A percentile compares a stretch with the other conserved stretches of the same genome.
Conservation (phyloP, 2,888 invertebrate genomes). For the Drosophila diplacantha region DNA sequence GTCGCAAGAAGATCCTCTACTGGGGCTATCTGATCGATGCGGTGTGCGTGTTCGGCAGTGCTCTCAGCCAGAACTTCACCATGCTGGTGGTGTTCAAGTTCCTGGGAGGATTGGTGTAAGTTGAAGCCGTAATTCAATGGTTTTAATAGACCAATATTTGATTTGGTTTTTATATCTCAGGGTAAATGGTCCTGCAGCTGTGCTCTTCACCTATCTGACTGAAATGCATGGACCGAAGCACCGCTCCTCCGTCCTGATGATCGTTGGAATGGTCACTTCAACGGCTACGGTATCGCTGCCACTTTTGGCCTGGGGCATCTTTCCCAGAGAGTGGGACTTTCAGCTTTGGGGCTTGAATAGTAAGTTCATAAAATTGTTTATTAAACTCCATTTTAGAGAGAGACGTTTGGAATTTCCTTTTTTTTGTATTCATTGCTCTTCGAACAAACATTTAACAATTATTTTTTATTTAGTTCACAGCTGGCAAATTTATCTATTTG, state of each 20-base stretch:
- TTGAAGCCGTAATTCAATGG: slow-evolving; percentile 39
- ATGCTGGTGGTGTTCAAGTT: slow-evolving; percentile 85
- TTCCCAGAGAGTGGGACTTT: slow-evolving; percentile 82
- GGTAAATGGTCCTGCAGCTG: slow-evolving; percentile 85
- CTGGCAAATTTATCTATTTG: slow-evolving; percentile 79
- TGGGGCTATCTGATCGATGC: slow-evolving; percentile 83
- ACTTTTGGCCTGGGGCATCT: slow-evolving; percentile 85
- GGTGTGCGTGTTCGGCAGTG: slow-evolving; percentile 82
- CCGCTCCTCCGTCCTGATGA: slow-evolving; percentile 82
- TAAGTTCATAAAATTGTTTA: slow-evolving; percentile 44
- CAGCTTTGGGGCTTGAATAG: slow-evolving; percentile 77
- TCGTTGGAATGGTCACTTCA: slow-evolving; percentile 83
- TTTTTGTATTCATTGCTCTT: background rate
- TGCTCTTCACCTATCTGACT: slow-evolving; percentile 84
- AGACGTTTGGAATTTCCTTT: background rate
- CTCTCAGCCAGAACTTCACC: slow-evolving; percentile 83
- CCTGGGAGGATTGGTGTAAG: slow-evolving; percentile 86
- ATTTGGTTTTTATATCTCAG: slow-evolving; percentile 71
- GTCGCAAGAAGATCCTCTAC: slow-evolving; percentile 83
- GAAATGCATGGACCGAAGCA: slow-evolving; percentile 85
- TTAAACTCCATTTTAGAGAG: background rate
- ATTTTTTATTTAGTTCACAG: slow-evolving; percentile 56
- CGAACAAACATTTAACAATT: background rate
- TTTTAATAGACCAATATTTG: too few species aligned
- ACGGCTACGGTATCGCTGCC: slow-evolving; percentile 82